A percentile compares a stretch with the other conserved stretches of the same genome.
These are phyloP conservation scores for Orthonyx spaldingii DNA, from an alignment of 2,113 vertebrate genomes.

Conservation along the genomic window DNA sequence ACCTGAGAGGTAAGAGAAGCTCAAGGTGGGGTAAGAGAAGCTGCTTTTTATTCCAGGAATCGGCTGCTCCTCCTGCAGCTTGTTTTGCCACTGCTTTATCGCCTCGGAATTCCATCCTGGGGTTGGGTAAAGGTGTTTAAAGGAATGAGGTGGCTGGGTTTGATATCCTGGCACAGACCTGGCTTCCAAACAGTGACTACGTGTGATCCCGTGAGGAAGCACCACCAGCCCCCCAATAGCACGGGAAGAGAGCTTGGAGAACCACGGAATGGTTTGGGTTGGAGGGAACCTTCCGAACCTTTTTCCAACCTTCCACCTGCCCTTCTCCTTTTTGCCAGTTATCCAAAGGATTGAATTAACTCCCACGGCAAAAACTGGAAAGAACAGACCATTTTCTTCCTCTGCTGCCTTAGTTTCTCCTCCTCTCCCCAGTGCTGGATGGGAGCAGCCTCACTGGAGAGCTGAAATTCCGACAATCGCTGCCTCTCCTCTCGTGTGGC, in stretches of 20 bases:
- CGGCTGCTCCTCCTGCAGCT: background rate
- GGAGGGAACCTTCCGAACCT: background rate
- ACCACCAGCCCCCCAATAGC: accelerated
- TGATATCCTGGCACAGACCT: background rate
- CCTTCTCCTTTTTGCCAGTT: background rate
- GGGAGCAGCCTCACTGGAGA: background rate
- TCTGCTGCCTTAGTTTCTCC: background rate
- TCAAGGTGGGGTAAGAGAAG: background rate
- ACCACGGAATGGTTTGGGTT: background rate
- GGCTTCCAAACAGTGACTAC: background rate
- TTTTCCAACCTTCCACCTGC: background rate
- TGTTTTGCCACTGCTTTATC: background rate
- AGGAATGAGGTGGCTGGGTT: background rate
- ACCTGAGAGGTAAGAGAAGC: constrained; percentile 84
- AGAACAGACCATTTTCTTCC: background rate
- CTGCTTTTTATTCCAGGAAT: background rate
- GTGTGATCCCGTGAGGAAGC: background rate
- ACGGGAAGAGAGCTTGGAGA: background rate
- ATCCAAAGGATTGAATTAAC: background rate
- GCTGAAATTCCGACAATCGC: background rate
- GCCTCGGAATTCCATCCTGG: accelerated
- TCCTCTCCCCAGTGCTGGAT: background rate
- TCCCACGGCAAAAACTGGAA: background rate
- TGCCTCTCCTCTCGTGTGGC: no score
- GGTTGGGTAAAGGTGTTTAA: background rate